Base-by-base conservation (phyloP, 37 sponge, comb jelly and placozoan species). In the Theonella swinhoei region DNA sequence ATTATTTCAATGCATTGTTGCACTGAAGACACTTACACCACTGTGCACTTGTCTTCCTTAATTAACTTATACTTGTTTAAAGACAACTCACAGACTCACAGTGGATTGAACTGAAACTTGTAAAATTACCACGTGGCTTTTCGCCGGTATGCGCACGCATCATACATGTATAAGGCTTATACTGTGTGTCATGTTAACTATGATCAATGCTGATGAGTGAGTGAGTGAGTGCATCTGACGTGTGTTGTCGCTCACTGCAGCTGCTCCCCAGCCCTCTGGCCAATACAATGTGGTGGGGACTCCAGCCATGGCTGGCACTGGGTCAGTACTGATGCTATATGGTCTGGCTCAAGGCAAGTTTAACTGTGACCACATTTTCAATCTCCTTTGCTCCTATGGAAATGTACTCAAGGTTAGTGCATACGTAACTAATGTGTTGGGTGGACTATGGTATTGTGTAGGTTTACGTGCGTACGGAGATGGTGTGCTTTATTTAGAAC, bases 311-410 rank as follows among this genome's bases (percentile, higher is more conserved):
- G 42, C 88, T 28, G 82, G 76, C 39, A 85, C 81, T 26, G 96
- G 93, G 33, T 90, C 93, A 11, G 96, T 96, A 30, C 71, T 96
- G 62, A 96, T 96, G 96, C 43, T 96, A 19, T 96, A 96, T 62
- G 94, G 94, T 2, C 86, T 96, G 34, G 76, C 82, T 59, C 74
- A 70, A 2, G 81, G 81, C 42, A 78, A 77, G 41, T 69, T 86
- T 42, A 91, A 86, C 81, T 96, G 96, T 79, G 94, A 96, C 67
- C 77, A 69, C 33, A 69, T 96, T 64, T 96, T 96, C 82, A 96
- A 96, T 68, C 76, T 96, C 14, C 88, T 96, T 43, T 96, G 96
- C 67, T 88, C 91, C 47, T 96, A 96, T 82, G 96, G 96, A 29
- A 96, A 96, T 62, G 84, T 96, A 9, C 77, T 93, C 35, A 93